A percentile compares a stretch with the other conserved stretches of the same genome.
Evolutionary conservation across 2,888 invertebrate species (phyloP).

Genomic region (Prosapia bicincta): DNA sequence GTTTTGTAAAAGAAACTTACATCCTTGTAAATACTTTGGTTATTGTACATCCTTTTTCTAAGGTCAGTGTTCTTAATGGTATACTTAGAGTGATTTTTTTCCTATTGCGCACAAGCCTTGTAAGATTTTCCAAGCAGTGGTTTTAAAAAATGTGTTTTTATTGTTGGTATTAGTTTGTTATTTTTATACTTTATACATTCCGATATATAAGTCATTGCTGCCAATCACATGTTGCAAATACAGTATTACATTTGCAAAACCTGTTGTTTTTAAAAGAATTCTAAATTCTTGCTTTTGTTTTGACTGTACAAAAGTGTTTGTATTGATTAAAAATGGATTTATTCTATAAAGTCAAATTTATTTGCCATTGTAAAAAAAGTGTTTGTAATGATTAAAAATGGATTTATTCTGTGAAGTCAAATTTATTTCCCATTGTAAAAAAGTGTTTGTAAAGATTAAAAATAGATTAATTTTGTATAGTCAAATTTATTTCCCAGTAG

Average conservation of each 20-base stretch:
- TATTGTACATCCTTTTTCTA: not conserved
- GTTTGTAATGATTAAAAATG: too few relatives aligned
- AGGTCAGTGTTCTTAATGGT: not conserved
- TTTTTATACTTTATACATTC: not conserved
- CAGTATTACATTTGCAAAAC: not conserved
- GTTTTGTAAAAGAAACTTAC: not conserved
- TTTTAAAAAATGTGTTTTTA: not conserved
- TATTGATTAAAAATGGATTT: not conserved
- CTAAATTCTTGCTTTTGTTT: not conserved
- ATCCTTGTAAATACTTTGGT: not conserved
- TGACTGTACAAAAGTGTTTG: not conserved
- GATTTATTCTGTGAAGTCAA: too few relatives aligned
- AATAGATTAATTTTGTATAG: too few relatives aligned
- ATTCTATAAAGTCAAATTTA: too few relatives aligned
- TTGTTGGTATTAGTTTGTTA: not conserved
- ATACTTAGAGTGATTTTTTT: not conserved
- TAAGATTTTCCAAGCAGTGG: not conserved
- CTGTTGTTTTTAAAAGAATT: not conserved
- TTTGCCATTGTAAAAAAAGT: too few relatives aligned
- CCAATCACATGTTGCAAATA: not conserved
- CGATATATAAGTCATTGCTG: too few relatives aligned
- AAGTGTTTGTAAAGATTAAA: too few relatives aligned
- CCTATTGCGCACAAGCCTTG: not conserved
- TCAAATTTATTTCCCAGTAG: too few relatives aligned
- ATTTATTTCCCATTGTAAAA: too few relatives aligned